Conservation (phyloP, 2,888 invertebrate species). For the Synergus umbraculus region DNA sequence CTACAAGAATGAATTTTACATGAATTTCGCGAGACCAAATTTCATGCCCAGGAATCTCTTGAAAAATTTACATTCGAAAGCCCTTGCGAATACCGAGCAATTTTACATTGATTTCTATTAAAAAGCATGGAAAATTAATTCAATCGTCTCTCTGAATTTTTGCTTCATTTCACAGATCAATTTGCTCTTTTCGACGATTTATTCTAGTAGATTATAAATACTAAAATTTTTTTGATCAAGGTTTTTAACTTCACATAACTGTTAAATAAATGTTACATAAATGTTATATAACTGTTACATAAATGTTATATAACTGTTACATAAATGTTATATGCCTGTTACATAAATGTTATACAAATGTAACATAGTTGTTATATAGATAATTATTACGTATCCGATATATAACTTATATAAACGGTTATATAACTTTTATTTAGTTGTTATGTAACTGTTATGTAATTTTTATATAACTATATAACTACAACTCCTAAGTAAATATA, state of each 20-base stretch:
- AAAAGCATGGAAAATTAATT: not conserved
- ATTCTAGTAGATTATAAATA: too few relatives aligned
- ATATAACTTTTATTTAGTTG: not conserved
- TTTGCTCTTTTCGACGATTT: too few relatives aligned
- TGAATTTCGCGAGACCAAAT: not conserved
- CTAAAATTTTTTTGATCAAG: too few relatives aligned
- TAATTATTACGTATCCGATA: too few relatives aligned
- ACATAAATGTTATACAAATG: not conserved
- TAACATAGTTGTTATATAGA: not conserved
- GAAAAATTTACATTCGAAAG: not conserved
- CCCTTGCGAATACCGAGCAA: not conserved
- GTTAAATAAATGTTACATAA: too few relatives aligned
- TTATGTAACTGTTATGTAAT: not conserved
- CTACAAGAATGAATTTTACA: not conserved
- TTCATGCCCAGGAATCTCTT: not conserved
- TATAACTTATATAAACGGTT: too few relatives aligned
- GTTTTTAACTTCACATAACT: too few relatives aligned
- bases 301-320: not conserved
- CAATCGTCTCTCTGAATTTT: too few relatives aligned
- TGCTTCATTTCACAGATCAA: too few relatives aligned
- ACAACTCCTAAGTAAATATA: too few relatives aligned
- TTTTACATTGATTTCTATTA: accelerated
- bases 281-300: too few relatives aligned
- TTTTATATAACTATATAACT: not conserved
- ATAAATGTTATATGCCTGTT: not conserved